Percentiles rank a stretch among this genome's conserved stretches.
phyloP scores from a whole-genome alignment of 1,140 invertebrate species.

The Aphelenchoides fujianensis region DNA sequence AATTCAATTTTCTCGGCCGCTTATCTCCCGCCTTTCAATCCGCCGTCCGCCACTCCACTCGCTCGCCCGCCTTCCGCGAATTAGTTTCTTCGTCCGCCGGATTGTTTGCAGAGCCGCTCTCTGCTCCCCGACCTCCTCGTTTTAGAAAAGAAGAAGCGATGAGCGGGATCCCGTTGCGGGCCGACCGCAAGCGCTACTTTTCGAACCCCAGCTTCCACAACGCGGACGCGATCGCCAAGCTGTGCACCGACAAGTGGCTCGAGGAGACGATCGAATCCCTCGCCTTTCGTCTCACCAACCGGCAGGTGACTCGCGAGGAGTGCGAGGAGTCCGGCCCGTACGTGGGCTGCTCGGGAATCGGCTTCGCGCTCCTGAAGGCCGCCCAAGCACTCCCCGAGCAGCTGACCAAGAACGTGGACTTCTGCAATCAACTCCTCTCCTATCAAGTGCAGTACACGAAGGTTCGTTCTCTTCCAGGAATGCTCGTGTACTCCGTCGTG shows the following conservation, averaged over 20 bases:
- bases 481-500: too few relatives aligned
- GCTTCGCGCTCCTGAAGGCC: conserved; percentile 20
- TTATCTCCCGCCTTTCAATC: too few relatives aligned
- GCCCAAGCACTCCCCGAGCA: conserved; percentile 19
- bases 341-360: conserved; percentile 27
- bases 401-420: background rate
- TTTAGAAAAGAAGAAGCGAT: too few relatives aligned
- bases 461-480: too few relatives aligned
- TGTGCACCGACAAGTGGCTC: conserved; percentile 19
- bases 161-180: background rate
- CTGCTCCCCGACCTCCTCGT: too few relatives aligned
- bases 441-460: conserved; percentile 15
- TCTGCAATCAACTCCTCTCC: conserved; percentile 12
- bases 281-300: background rate
- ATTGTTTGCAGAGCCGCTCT: too few relatives aligned
- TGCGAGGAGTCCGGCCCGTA: conserved; percentile 33
- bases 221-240: conserved; percentile 25
- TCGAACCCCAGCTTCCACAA: conserved; percentile 13
- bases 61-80: too few relatives aligned
- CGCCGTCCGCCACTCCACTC: too few relatives aligned
- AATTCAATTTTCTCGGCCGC: too few relatives aligned
- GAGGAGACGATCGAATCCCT: conserved; percentile 13
- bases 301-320: background rate
- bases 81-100: too few relatives aligned
- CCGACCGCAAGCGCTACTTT: conserved; percentile 29